Percentiles rank a stretch among this genome's conserved stretches.
Conservation (phyloP, 2,888 invertebrate genomes). For the Listrodromus nycthemerus region DNA sequence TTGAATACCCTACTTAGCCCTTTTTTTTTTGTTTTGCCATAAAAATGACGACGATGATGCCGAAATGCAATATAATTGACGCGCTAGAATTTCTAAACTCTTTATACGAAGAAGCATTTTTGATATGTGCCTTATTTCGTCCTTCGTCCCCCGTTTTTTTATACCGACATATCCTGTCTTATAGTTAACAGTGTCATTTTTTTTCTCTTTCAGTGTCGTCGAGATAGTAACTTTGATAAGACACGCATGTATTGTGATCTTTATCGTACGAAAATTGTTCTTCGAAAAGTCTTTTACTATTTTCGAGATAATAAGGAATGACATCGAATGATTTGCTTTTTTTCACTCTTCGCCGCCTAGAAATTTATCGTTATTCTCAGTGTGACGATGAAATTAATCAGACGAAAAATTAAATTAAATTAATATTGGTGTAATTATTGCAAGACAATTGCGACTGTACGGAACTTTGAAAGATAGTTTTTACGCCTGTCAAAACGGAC, state of each 20-base stretch:
- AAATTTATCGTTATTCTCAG: slow-evolving; percentile 69
- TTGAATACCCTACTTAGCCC: slow-evolving; percentile 20
- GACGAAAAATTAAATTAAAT: slow-evolving; percentile 6
- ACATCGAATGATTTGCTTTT: neutral
- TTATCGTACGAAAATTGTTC: neutral
- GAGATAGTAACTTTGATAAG: neutral
- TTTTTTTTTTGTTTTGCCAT: slow-evolving; percentile 31
- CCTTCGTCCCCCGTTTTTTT: slow-evolving; percentile 18
- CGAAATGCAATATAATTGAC: slow-evolving; percentile 70
- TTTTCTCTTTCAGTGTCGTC: neutral
- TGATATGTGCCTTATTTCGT: slow-evolving; percentile 69
- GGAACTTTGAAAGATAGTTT: slow-evolving; percentile 2
- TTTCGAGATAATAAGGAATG: neutral
- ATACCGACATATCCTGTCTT: neutral
- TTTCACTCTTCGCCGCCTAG: neutral
- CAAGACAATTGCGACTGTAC: slow-evolving; percentile 6
- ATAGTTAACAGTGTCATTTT: neutral
- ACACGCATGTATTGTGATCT: neutral
- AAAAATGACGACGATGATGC: slow-evolving; percentile 61
- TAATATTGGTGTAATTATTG: neutral
- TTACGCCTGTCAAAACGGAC: slow-evolving; percentile 35
- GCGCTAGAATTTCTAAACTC: slow-evolving; percentile 67
- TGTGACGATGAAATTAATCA: slow-evolving; percentile 19
- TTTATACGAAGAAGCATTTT: slow-evolving; percentile 64
- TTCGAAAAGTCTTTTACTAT: neutral